Conservation (phyloP, 1,140 invertebrate species). For the Drosophila leontia region DNA sequence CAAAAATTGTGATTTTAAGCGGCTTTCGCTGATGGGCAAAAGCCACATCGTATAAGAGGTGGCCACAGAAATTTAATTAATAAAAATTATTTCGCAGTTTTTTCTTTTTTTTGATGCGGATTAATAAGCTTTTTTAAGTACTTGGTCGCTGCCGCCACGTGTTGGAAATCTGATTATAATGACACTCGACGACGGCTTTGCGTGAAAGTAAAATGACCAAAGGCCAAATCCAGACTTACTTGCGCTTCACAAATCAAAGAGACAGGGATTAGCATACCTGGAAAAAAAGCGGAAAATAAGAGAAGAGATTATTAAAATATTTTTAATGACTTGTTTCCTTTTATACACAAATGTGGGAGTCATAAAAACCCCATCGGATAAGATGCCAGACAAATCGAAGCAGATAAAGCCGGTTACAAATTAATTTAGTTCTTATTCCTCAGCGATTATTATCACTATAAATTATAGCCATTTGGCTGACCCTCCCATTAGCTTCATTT, state of each 20-base stretch:
- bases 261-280: slow-evolving; percentile 61
- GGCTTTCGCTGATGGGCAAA: slow-evolving; percentile 48
- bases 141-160: slow-evolving; percentile 38
- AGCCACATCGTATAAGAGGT: slow-evolving; percentile 3
- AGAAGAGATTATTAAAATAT: slow-evolving; percentile 11
- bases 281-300: slow-evolving; percentile 26
- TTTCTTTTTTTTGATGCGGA: slow-evolving; percentile 32
- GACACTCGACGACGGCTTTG: slow-evolving; percentile 54
- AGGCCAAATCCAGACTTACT: slow-evolving; percentile 61
- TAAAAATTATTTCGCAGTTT: slow-evolving; percentile 63
- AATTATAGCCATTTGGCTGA: slow-evolving; percentile 15
- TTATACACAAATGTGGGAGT: not conserved
- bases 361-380: not conserved
- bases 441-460: slow-evolving; percentile 11
- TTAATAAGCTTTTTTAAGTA: slow-evolving; percentile 44
- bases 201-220: slow-evolving; percentile 30
- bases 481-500: not conserved
- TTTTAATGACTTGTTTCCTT: slow-evolving; percentile 1
- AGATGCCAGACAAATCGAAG: slow-evolving; percentile 3
- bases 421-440: slow-evolving; percentile 17
- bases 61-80: slow-evolving; percentile 71
- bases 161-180: slow-evolving; percentile 73
- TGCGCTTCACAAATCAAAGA: slow-evolving; percentile 45
- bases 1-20: slow-evolving; percentile 69
- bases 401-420: not conserved